Evolutionary conservation across 1,140 invertebrate species (phyloP).

Genomic region (Araneus ventricosus): DNA sequence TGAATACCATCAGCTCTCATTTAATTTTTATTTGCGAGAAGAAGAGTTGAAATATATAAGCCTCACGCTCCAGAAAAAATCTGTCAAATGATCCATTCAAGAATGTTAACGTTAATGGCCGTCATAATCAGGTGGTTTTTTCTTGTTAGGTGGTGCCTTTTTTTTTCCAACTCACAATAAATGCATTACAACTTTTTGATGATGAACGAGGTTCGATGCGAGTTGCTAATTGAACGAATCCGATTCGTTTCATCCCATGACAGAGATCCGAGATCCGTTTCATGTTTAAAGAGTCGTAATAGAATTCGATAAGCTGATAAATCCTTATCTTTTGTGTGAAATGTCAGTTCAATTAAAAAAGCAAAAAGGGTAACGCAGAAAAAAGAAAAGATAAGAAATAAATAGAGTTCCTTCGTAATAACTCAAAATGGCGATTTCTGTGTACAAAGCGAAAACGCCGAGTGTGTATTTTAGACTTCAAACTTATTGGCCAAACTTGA

Average conservation of each 20-base stretch:
- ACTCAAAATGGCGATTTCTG: too few species aligned
- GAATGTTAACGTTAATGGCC: not conserved
- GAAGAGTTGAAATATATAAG: not conserved
- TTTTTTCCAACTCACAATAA: not conserved
- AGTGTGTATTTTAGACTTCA: too few species aligned
- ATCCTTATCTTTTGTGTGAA: not conserved
- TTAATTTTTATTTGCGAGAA: not conserved
- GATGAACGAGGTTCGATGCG: not conserved
- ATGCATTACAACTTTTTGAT: not conserved
- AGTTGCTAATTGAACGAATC: constrained; percentile 9
- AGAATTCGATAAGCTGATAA: not conserved
- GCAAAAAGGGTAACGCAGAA: too few species aligned
- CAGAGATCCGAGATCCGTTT: not conserved
- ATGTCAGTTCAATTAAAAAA: too few species aligned
- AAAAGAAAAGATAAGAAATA: too few species aligned
- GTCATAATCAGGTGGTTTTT: not conserved
- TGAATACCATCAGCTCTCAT: not conserved
- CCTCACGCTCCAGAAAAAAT: not conserved
- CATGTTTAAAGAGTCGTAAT: not conserved
- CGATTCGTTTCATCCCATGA: not conserved
- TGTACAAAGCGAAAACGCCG: too few species aligned
- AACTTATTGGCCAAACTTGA: too few species aligned
- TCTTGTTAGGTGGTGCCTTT: not conserved
- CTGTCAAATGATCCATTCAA: not conserved
- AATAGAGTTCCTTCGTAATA: too few species aligned